Base-by-base conservation (phyloP, 2,797 vertebrate species). In the Synaphobranchus kaupii region DNA sequence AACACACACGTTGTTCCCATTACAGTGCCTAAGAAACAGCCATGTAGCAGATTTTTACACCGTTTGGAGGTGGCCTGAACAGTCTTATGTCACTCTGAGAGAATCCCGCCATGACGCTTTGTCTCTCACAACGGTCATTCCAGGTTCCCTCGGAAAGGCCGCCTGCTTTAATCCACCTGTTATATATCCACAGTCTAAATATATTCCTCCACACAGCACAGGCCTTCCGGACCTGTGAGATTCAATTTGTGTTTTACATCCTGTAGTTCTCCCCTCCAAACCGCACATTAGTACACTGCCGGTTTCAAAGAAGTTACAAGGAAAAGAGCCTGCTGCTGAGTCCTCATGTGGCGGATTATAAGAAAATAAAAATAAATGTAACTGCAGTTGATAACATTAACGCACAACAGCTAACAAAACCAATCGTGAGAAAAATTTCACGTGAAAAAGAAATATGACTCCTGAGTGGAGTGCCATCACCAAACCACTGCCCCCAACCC, bases 171-270 rank as follows among this genome's bases (percentile, higher is more conserved):
- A 80, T 80, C 20, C 44, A 48, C 47, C 4, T 80, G 22, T 20
- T 48, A 34, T 39, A 76, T 12, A 44, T 80, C 22, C 20, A 20
- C 44, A 25, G 76, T 48, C 44, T 48, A 48, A 48, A 80, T 48
- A 22, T 80, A 76, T n/a, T 80, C 76, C 76, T 80, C 76, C 25
- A 5, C 76, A 25, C 47, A 80, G 20, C 8, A 7, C 47, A 47
- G 44, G 76, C 17, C 47, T 44, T 25, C 76, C n/a, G 22, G 47
- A 80, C 48, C 13, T 80, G 76, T 17, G 71, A 44, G 71, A 76
- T 76, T 76, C 66, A 71, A 71, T 76, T 76, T 48, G 25, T 25
- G 44, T 25, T 80, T 80, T 48, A 80, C 39, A 80, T 80, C 44
- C 76, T 48, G 47, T 44, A 48, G 8, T 50, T 39, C 44, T 80